Conservation (phyloP, 2,888 invertebrate species). For the Clusia tigrina region DNA sequence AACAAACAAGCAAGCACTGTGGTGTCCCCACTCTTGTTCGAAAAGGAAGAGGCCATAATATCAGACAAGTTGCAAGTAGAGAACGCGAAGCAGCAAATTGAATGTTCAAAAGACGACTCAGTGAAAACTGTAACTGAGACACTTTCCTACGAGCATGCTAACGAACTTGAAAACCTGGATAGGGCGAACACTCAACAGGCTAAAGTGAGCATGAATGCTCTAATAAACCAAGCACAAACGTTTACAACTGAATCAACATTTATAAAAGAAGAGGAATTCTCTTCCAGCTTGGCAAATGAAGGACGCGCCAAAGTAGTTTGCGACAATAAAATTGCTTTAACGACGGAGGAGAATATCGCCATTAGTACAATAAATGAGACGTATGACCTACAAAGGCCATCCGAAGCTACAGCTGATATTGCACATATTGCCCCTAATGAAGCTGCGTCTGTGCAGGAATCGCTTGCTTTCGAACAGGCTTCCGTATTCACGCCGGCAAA, state of each 20-base stretch:
- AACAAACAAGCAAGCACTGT: constrained; percentile 36
- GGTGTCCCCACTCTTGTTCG: constrained; percentile 32
- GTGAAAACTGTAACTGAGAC: constrained; percentile 43
- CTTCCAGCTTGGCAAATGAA: background rate
- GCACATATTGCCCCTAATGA: constrained; percentile 37
- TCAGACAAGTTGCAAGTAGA: constrained; percentile 11
- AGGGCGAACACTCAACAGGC: constrained; percentile 23
- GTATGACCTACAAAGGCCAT: constrained; percentile 43
- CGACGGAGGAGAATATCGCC: constrained; percentile 50
- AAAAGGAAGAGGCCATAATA: constrained; percentile 33
- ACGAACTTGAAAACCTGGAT: constrained; percentile 22
- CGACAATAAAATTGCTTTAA: constrained; percentile 40
- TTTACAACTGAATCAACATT: constrained; percentile 38
- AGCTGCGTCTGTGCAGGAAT: constrained; percentile 42
- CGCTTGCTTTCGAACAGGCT: constrained; percentile 45
- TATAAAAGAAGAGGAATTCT: constrained; percentile 43
- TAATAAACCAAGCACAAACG: constrained; percentile 32
- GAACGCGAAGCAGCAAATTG: constrained; percentile 28
- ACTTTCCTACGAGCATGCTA: constrained; percentile 39
- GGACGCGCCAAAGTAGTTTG: constrained; percentile 39
- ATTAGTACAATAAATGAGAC: constrained; percentile 48
- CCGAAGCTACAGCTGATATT: constrained; percentile 38
- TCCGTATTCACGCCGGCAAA: constrained; percentile 16
- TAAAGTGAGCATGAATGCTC: constrained; percentile 22
- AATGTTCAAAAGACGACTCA: constrained; percentile 31